phyloP scores from a whole-genome alignment of 2,888 invertebrate genomes.

The Perithous albicinctus region DNA sequence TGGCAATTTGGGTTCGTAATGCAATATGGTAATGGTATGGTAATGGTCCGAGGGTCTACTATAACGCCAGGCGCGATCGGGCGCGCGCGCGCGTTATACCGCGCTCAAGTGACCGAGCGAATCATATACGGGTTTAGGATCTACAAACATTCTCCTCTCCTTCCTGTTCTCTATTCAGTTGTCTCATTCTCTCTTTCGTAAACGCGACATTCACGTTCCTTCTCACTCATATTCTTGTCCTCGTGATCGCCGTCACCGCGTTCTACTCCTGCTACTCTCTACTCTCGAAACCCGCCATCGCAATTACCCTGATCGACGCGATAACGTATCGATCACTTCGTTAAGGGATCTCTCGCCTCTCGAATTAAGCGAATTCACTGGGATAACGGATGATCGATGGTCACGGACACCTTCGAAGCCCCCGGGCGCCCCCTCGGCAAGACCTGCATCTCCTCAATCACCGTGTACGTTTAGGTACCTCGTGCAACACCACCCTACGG shows the following conservation, averaged over 20 bases:
- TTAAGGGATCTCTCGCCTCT: constrained; percentile 68
- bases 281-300: constrained; percentile 36
- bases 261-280: neutral
- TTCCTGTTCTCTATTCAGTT: constrained; percentile 9
- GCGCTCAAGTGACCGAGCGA: constrained; percentile 20
- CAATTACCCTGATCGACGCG: constrained; percentile 67
- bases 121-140: constrained; percentile 50
- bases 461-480: constrained; percentile 12
- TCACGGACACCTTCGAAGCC: constrained; percentile 53
- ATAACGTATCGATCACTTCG: constrained; percentile 75
- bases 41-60: constrained; percentile 61
- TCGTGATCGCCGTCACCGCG: constrained; percentile 22
- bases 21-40: constrained; percentile 67
- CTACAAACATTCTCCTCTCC: constrained; percentile 53
- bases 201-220: constrained; percentile 18
- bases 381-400: constrained; percentile 65
- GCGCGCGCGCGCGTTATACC: constrained; percentile 41
- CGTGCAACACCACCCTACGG: constrained; percentile 1
- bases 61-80: too few species aligned
- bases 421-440: constrained; percentile 53
- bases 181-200: constrained; percentile 24
- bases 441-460: constrained; percentile 51
- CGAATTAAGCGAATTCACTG: constrained; percentile 65
- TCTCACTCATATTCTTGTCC: neutral
- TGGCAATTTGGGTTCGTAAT: constrained; percentile 64